A percentile compares a stretch with the other conserved stretches of the same genome.
phyloP scores from a whole-genome alignment of 2,797 vertebrate genomes.

The Lycodopsis pacificus region DNA sequence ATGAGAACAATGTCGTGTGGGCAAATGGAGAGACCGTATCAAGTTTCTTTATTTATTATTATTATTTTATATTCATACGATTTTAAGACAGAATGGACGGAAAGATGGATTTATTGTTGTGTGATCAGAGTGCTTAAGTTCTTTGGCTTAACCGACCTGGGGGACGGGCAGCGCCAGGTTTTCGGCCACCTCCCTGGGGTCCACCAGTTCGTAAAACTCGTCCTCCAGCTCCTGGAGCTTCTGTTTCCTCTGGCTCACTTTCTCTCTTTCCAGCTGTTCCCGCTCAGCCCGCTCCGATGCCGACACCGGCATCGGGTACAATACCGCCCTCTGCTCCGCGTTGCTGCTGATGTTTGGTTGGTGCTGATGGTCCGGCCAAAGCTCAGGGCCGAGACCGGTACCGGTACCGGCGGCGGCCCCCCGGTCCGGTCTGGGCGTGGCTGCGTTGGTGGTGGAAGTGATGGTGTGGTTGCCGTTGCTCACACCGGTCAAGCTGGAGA shows the following conservation, averaged over 20 bases:
- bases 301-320: constrained; percentile 53
- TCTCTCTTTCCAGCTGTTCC: constrained; percentile 89
- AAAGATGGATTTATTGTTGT: too few relatives aligned
- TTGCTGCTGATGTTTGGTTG: constrained; percentile 42
- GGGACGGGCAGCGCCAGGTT: constrained; percentile 87
- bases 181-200: constrained; percentile 91
- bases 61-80: background rate
- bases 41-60: background rate
- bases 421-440: constrained; percentile 37
- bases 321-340: constrained; percentile 55
- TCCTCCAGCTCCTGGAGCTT: constrained; percentile 96
- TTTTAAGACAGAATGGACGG: background rate
- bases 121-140: too few relatives aligned
- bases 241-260: constrained; percentile 94
- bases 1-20: background rate
- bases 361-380: constrained; percentile 44
- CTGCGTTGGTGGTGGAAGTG: constrained; percentile 25
- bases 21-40: background rate
- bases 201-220: constrained; percentile 93
- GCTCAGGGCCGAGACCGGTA: constrained; percentile 17
- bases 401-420: background rate
- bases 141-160: constrained; percentile 61
- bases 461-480: constrained; percentile 49
- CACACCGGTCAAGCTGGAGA: constrained; percentile 28
- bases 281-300: constrained; percentile 77